Evolutionary conservation across 2,113 vertebrate genomes (phyloP).

Genomic region (Gymnobelideus leadbeateri): DNA sequence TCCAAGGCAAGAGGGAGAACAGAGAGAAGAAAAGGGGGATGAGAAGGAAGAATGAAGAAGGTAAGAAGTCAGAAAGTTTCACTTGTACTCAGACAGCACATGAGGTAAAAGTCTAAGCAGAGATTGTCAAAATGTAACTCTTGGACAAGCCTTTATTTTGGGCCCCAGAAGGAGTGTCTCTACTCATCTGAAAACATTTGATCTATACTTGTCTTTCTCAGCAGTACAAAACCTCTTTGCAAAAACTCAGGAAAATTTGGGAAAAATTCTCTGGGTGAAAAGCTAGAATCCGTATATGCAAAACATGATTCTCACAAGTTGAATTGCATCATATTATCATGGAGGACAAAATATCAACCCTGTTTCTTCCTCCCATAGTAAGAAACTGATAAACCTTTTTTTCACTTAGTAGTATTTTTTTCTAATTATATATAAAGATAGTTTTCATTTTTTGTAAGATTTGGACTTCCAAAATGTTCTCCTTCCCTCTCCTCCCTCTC

Average conservation of each 20-base stretch:
- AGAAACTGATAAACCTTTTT: not conserved
- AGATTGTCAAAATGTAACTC: not conserved
- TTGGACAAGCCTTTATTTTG: not conserved
- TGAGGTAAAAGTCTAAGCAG: not conserved
- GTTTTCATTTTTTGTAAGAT: too few species aligned
- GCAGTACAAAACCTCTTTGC: not conserved
- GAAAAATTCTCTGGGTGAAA: constrained; percentile 2
- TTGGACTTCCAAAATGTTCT: too few species aligned
- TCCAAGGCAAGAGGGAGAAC: not conserved
- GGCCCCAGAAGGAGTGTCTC: not conserved
- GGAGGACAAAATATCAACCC: not conserved
- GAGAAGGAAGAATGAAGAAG: not conserved
- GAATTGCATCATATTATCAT: not conserved
- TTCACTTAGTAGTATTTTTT: too few species aligned
- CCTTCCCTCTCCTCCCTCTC: too few species aligned
- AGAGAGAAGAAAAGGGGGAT: not conserved
- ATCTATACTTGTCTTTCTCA: not conserved
- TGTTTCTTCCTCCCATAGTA: not conserved
- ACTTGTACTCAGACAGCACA: not conserved
- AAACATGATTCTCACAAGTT: constrained; percentile 8
- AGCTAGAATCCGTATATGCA: not conserved
- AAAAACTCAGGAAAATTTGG: not conserved
- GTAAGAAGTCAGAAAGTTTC: constrained; percentile 34
- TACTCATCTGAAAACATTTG: not conserved
- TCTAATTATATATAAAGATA: too few species aligned